Conservation (phyloP, 2,797 vertebrate species). For the Poecilia velifera region DNA sequence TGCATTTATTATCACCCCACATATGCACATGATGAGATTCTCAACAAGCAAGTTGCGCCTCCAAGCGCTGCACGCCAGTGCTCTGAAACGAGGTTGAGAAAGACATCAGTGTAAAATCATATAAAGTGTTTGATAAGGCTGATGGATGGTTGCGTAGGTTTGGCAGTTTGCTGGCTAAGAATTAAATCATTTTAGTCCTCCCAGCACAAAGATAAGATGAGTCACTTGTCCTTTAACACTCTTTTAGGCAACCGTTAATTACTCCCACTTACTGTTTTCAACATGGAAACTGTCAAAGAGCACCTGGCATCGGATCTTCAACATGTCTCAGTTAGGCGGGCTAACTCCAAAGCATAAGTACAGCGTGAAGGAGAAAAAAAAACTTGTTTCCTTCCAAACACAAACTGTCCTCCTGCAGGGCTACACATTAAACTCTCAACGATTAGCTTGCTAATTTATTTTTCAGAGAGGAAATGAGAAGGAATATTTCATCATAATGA, state of each 20-base stretch:
- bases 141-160: conserved; percentile 53
- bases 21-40: conserved; percentile 49
- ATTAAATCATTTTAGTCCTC: conserved; percentile 65
- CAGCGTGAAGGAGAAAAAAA: conserved; percentile 2
- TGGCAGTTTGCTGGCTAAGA: conserved; percentile 65
- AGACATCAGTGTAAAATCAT: conserved; percentile 21
- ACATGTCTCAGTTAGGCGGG: conserved; percentile 33
- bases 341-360: conserved; percentile 14
- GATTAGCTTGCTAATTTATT: conserved; percentile 35
- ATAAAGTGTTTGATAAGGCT: conserved; percentile 46
- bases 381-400: conserved; percentile 5
- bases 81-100: conserved; percentile 30
- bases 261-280: conserved; percentile 68
- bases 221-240: conserved; percentile 69
- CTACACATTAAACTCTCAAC: conserved; percentile 24
- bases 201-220: conserved; percentile 58
- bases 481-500: conserved; percentile 45
- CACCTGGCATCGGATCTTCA: conserved; percentile 55
- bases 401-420: conserved; percentile 18
- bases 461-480: conserved; percentile 48
- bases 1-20: conserved; percentile 67
- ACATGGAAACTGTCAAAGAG: conserved; percentile 61
- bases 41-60: conserved; percentile 33
- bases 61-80: conserved; percentile 14
- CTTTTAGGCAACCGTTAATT: conserved; percentile 69